A percentile compares a stretch with the other conserved stretches of the same genome.
Conservation (phyloP, 1,140 invertebrate genomes). For the Trichonephila clavipes region DNA sequence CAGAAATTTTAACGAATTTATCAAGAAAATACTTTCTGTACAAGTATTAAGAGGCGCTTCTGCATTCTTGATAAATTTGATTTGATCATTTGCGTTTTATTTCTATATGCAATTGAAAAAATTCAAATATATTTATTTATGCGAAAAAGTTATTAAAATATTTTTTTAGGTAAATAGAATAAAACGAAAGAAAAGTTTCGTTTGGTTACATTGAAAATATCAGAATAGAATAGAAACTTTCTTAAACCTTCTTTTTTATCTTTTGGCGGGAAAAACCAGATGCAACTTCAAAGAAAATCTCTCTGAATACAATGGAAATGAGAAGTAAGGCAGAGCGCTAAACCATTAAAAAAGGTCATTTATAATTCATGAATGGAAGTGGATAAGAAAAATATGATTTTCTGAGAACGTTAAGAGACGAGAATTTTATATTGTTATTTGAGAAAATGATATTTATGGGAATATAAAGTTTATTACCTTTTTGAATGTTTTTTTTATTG, state of each 20-base stretch:
- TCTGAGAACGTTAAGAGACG: not conserved
- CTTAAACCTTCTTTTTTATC: not conserved
- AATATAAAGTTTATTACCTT: not conserved
- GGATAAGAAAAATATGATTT: conserved; percentile 16
- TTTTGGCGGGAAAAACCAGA: conserved; percentile 6
- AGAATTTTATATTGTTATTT: conserved; percentile 36
- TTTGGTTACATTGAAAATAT: not conserved
- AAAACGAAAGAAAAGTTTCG: not conserved
- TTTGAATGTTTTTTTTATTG: not conserved
- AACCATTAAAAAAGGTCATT: conserved; percentile 29
- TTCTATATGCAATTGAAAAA: too few species aligned
- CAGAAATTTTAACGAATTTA: too few species aligned
- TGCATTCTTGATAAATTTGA: too few species aligned
- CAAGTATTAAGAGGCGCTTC: too few species aligned
- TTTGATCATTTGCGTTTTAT: too few species aligned
- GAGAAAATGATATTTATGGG: not conserved
- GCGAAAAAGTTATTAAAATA: not conserved
- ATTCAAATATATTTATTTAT: not conserved
- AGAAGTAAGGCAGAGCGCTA: not conserved
- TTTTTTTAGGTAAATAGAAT: not conserved
- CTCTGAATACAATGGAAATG: conserved; percentile 12
- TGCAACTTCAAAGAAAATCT: not conserved
- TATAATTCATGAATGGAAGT: conserved; percentile 46
- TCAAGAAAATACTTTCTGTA: too few species aligned
- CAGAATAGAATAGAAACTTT: not conserved